phyloP scores from a whole-genome alignment of 2,797 vertebrate genomes.

The Sebastes steindachneri region DNA sequence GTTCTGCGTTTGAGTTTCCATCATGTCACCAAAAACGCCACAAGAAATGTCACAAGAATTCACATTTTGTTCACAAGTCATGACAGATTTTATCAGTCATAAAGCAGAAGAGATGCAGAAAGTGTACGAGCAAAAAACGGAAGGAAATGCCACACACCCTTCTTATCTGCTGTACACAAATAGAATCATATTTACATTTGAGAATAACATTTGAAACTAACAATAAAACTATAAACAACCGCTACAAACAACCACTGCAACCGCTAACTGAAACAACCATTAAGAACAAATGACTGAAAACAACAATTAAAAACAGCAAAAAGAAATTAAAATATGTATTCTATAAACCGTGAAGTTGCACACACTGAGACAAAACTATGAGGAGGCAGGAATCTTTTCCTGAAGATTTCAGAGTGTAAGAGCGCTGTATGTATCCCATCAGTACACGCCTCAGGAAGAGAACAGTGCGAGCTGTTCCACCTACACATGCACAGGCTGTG shows the following conservation, averaged over 20 bases:
- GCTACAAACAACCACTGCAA: no score
- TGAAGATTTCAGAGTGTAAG: no score
- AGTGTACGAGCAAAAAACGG: background rate
- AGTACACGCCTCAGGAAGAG: no score
- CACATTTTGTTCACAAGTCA: background rate
- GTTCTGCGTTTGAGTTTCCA: background rate
- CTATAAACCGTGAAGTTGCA: no score
- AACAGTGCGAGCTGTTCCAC: background rate
- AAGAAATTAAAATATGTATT: no score
- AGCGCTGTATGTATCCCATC: no score
- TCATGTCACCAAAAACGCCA: background rate
- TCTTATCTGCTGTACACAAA: background rate
- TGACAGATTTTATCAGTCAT: background rate
- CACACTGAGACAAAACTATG: no score
- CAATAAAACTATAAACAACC: no score
- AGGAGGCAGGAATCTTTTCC: no score
- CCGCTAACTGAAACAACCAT: no score
- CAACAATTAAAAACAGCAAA: no score
- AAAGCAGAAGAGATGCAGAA: background rate
- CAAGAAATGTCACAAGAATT: background rate
- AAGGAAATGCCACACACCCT: background rate
- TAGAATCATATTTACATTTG: background rate
- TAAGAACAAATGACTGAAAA: no score
- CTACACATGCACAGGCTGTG: background rate
- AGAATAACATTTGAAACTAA: background rate